phyloP scores from a whole-genome alignment of 1,140 invertebrate species.

The Grapholita molesta region DNA sequence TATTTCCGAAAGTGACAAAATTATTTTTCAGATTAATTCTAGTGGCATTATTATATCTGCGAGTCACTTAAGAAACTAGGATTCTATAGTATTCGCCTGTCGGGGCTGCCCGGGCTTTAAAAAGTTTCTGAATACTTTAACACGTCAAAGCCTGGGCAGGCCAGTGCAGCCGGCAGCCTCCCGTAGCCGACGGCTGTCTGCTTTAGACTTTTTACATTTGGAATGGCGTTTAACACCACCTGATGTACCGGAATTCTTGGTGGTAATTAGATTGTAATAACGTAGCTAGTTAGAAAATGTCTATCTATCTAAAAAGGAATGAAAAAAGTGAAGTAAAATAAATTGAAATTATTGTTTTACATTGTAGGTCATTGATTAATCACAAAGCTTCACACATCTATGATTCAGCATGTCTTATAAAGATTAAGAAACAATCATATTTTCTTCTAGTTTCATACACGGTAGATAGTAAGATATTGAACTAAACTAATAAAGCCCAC shows the following conservation, averaged over 20 bases:
- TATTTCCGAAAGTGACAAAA: neutral
- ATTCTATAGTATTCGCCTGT: neutral
- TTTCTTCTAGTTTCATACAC: neutral
- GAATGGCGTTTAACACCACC: neutral
- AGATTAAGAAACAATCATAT: too few relatives aligned
- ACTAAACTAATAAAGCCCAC: neutral
- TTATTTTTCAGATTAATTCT: too few relatives aligned
- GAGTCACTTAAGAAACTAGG: neutral
- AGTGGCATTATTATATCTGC: too few relatives aligned
- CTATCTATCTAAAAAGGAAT: too few relatives aligned
- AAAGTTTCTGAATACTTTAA: constrained; percentile 1
- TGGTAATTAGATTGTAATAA: too few relatives aligned
- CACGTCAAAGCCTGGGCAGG: neutral
- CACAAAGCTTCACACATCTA: too few relatives aligned
- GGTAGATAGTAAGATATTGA: neutral
- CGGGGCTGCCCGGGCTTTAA: neutral
- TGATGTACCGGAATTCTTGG: neutral
- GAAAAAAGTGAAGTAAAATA: too few relatives aligned
- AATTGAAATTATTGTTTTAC: too few relatives aligned
- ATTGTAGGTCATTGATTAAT: too few relatives aligned
- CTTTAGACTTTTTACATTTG: neutral
- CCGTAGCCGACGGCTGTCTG: neutral
- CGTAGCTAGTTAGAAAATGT: too few relatives aligned
- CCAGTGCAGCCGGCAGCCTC: neutral
- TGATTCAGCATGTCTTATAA: too few relatives aligned